Conservation (phyloP, 2,113 vertebrate species). For the Strix aluco region DNA sequence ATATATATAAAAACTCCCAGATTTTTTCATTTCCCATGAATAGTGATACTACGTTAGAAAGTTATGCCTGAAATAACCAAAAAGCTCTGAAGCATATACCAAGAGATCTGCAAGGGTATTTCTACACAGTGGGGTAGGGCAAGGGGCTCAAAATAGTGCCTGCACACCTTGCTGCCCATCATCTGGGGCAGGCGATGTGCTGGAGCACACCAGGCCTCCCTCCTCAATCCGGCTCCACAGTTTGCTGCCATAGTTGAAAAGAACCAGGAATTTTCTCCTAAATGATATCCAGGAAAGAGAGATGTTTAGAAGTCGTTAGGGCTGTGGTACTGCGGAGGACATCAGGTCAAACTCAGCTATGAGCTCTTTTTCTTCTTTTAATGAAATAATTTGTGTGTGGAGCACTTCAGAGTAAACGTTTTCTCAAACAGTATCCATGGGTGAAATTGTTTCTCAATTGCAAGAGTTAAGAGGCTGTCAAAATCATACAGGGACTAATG, state of each 20-base stretch:
- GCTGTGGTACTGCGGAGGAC: neutral
- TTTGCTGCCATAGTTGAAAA: neutral
- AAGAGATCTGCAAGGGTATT: neutral
- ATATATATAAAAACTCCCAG: neutral
- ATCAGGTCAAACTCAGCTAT: neutral
- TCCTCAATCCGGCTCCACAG: neutral
- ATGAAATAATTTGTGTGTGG: neutral
- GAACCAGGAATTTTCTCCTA: neutral
- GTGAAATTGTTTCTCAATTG: neutral
- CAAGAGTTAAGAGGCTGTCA: neutral
- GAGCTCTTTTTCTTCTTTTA: neutral
- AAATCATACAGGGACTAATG: neutral
- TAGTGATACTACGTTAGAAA: neutral
- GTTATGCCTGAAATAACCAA: neutral
- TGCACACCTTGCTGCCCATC: rapidly evolving
- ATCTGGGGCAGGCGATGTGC: rapidly evolving
- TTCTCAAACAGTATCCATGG: neutral
- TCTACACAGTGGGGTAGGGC: neutral
- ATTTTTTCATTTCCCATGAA: neutral
- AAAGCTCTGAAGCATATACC: neutral
- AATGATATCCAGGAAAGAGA: neutral
- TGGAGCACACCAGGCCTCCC: neutral
- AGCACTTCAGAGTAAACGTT: neutral
- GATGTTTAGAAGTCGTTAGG: neutral
- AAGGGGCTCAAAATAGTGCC: neutral